These are phyloP conservation scores for Linhomoeus sp. DNA, from an alignment of 2,888 invertebrate genomes.

Conservation along the genomic window DNA sequence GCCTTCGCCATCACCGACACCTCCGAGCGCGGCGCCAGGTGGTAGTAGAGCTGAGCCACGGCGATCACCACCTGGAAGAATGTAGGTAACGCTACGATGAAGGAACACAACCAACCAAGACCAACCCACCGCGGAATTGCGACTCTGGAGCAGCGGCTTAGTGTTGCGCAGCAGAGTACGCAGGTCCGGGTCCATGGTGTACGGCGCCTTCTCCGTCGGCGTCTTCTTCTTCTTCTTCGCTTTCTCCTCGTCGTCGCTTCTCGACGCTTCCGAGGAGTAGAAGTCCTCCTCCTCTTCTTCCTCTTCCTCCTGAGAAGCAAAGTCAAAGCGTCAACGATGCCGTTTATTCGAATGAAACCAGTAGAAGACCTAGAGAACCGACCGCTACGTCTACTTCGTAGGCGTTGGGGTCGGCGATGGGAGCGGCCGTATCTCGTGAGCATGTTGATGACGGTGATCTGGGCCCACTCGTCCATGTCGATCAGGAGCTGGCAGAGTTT, in stretches of 20 bases:
- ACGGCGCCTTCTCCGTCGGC: conserved; percentile 21
- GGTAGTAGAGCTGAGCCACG: conserved; percentile 88
- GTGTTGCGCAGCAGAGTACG: conserved; percentile 68
- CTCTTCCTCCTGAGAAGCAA: conserved; percentile 9
- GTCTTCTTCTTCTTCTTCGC: conserved; percentile 22
- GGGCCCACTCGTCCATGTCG: conserved; percentile 97
- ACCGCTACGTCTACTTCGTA: neutral
- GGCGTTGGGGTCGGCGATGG: conserved; percentile 63
- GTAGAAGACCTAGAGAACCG: neutral
- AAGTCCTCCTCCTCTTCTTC: conserved; percentile 34
- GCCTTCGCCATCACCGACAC: conserved; percentile 70
- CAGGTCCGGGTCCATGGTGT: conserved; percentile 68
- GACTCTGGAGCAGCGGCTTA: conserved; percentile 75
- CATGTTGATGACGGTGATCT: conserved; percentile 85
- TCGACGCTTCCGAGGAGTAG: conserved; percentile 35
- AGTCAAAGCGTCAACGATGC: neutral
- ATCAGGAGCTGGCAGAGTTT: conserved; percentile 84
- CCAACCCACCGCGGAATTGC: conserved; percentile 61
- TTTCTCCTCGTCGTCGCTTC: conserved; percentile 28
- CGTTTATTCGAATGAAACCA: no score
- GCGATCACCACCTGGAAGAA: conserved; percentile 60
- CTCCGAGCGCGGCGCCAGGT: conserved; percentile 75
- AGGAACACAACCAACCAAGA: neutral
- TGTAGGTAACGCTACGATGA: neutral
- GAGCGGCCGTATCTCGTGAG: conserved; percentile 80